Evolutionary conservation across 2,113 vertebrate genomes (phyloP), one percentile per base, ranked within the genome.

Genomic region (Suricata suricatta): DNA sequence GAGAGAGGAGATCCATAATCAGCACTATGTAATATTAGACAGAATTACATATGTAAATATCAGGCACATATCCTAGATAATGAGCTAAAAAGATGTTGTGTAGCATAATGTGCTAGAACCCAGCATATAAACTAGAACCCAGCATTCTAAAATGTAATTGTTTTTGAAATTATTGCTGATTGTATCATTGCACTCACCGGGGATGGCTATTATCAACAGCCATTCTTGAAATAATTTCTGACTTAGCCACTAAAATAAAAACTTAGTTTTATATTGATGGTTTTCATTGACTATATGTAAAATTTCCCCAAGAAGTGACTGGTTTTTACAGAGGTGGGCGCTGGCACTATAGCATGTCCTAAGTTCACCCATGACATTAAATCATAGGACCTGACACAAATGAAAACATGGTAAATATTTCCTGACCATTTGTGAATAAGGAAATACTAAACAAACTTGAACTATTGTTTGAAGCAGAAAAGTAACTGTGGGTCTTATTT

Each of bases 191-290:
- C 5, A 50, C 5, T 77, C 17, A 41, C 4, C 83, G 72, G 52
- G 5, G 21, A 82, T 72, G 41, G 15, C 6, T 74, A 23, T 68
- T 57, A 79, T 60, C 25, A 87, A 64, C 17, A 95, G 38, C 35
- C 38, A 72, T 54, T 76, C 68, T 88, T 76, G 41, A 93, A 77
- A 52, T 92, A 7, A 83, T 50, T 95, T 97, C 23, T 47, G 21
- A 89, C 71, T 54, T 93, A 88, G 77, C 44, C 33, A n/a, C 23
- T 76, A 64, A 86, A 84, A 76, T 54, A 14, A 7, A 25, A 41
- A 90, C 14, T 89, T 93, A 7, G 47, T 68, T 82, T 76, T 68
- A 69, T 50, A 29, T 64, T 76, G 25, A 63, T 81, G 27, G n/a
- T 60, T 69, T 86, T 76, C 90, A 90, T 54, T 80, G 64, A 52